Evolutionary conservation across 2,113 vertebrate genomes (phyloP).

Genomic region (Hymenochirus boettgeri): DNA sequence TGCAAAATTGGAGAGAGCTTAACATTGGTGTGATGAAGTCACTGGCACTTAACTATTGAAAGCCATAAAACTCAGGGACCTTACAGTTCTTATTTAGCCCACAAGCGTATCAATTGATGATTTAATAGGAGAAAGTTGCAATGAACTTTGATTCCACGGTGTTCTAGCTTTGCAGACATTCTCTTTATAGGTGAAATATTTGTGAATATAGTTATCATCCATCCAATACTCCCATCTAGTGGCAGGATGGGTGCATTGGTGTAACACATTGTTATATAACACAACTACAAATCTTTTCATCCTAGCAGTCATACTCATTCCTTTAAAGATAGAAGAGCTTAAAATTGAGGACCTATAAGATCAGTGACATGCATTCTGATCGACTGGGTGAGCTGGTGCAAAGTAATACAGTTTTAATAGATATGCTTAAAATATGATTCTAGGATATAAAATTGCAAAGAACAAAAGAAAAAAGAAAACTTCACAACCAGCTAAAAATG

Average conservation of each 20-base stretch:
- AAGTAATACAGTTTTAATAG: no score
- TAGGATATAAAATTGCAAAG: no score
- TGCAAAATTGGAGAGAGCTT: slow-evolving; percentile 6
- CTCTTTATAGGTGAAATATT: slow-evolving; percentile 3
- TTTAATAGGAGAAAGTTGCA: slow-evolving; percentile 41
- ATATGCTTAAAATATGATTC: no score
- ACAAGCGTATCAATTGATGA: slow-evolving; percentile 42
- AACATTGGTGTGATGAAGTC: not conserved
- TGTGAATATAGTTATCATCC: not conserved
- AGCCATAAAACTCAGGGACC: slow-evolving; percentile 32
- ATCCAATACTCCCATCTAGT: slow-evolving; percentile 41
- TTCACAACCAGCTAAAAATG: no score
- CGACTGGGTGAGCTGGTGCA: not conserved
- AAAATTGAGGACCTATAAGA: not conserved
- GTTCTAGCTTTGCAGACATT: slow-evolving; percentile 22
- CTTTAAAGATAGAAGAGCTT: not conserved
- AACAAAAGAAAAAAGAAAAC: no score
- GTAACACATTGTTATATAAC: slow-evolving; percentile 7
- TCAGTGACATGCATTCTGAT: not conserved
- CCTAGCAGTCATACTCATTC: not conserved
- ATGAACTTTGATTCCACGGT: slow-evolving; percentile 42
- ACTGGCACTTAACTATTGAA: slow-evolving; percentile 23
- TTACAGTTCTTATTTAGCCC: slow-evolving; percentile 39
- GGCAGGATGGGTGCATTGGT: not conserved
- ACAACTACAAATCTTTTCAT: slow-evolving; percentile 1